Conservation (phyloP, 2,888 invertebrate genomes). For the Xylophagus ater region DNA sequence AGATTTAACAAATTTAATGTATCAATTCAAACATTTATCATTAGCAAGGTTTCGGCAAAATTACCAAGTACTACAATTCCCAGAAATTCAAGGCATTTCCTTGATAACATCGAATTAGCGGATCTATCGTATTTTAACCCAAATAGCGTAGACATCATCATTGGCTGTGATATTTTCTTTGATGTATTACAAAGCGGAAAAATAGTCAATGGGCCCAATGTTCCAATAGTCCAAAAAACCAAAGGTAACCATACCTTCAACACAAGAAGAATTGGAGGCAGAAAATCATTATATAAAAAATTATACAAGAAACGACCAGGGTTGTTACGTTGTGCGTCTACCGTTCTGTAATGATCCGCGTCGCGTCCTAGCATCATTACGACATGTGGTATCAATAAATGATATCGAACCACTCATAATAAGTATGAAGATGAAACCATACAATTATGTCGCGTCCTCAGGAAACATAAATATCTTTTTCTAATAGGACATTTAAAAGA, state of each 20-base stretch:
- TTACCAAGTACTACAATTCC: slow-evolving; percentile 5
- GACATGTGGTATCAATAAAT: too few relatives aligned
- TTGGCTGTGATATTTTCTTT: slow-evolving; percentile 12
- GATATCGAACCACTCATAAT: too few relatives aligned
- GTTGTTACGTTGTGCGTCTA: background rate
- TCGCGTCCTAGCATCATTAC: too few relatives aligned
- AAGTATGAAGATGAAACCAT: too few relatives aligned
- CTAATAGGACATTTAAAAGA: too few relatives aligned
- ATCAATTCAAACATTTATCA: slow-evolving; percentile 5
- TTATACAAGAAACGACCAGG: background rate
- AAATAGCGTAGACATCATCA: slow-evolving; percentile 6
- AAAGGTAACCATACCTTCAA: background rate
- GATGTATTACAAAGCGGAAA: slow-evolving; percentile 2
- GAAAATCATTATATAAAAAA: background rate
- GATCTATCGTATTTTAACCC: slow-evolving; percentile 4
- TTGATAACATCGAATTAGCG: slow-evolving; percentile 5
- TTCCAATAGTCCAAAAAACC: slow-evolving; percentile 8
- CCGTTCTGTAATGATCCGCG: too few relatives aligned
- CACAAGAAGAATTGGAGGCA: background rate
- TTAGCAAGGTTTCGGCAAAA: background rate
- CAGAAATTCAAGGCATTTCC: slow-evolving; percentile 1
- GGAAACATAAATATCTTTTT: too few relatives aligned
- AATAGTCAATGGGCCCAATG: slow-evolving; percentile 5
- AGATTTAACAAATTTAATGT: background rate
- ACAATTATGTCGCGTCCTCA: too few relatives aligned